phyloP scores from a whole-genome alignment of 2,888 invertebrate species.

The Pyralis farinalis region DNA sequence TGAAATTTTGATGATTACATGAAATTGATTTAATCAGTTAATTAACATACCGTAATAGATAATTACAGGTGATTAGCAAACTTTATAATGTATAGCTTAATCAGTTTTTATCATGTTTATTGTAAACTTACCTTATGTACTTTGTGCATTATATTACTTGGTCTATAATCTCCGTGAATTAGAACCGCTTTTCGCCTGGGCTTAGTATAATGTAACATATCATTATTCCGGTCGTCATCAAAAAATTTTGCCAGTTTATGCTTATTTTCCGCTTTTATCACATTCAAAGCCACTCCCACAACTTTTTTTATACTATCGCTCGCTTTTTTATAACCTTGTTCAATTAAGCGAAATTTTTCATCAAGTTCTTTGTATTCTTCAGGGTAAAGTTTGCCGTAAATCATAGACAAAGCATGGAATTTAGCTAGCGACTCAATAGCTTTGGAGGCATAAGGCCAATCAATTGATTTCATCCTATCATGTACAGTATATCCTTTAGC shows the following conservation, averaged over 20 bases:
- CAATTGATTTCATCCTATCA: slow-evolving; percentile 33
- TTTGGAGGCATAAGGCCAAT: slow-evolving; percentile 34
- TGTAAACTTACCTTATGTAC: slow-evolving; percentile 18
- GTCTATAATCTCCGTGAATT: slow-evolving; percentile 40
- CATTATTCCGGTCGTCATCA: neutral
- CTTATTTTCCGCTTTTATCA: slow-evolving; percentile 27
- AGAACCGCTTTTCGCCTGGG: slow-evolving; percentile 22
- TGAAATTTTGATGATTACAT: no score
- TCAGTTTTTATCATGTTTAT: no score
- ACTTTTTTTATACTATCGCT: neutral
- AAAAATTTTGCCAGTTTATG: slow-evolving; percentile 27
- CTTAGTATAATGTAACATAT: neutral
- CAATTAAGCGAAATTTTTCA: neutral
- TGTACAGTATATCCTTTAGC: slow-evolving; percentile 29
- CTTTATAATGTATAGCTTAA: no score
- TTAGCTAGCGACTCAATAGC: slow-evolving; percentile 35
- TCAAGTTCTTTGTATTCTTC: slow-evolving; percentile 22
- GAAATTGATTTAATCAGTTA: no score
- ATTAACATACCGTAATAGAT: no score
- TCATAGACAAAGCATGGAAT: slow-evolving; percentile 45
- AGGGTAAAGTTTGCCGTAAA: slow-evolving; percentile 33
- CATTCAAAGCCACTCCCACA: neutral
- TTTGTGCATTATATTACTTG: slow-evolving; percentile 36
- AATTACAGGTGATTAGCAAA: no score
- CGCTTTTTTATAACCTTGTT: slow-evolving; percentile 13